Evolutionary conservation across 2,888 invertebrate species (phyloP), one percentile per base, ranked within the genome.

Genomic region (Cinara cedri): DNA sequence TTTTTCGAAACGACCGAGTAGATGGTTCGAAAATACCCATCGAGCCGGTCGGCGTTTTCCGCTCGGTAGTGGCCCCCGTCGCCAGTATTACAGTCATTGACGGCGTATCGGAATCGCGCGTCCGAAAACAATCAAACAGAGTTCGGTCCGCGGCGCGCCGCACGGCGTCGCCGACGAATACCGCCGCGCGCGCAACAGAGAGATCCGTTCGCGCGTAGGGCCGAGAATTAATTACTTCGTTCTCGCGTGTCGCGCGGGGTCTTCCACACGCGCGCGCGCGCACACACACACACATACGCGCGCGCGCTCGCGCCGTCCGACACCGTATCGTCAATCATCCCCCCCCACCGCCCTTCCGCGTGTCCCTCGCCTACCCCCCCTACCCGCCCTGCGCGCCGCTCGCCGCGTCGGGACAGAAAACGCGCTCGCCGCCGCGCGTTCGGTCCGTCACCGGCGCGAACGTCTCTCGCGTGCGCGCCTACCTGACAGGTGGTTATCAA

Each of bases 401-500:
- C n/a, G n/a, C n/a, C n/a, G n/a, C 19, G 72, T 13, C 74, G 42
- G 44, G 54, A 75, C n/a, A 75, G 65, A 75, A 75, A 65, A 75
- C 74, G 54, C 74, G 6, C 34, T 34, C 34, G 34, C 6, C 34
- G 34, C 34, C 34, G n/a, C 74, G 3, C 42, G 70, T 68, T 49
- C 13, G 49, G 78, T 57, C 60, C 70, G 55, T 46, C 8, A 55
- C 44, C 70, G 54, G 55, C 26, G 66, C 44, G 55, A 26, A 19
- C 66, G 46, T 57, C 78, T 60, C 57, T 60, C 68, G n/a, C 55
- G 60, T 26, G 66, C 34, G 74, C 51, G 76, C 57, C 55, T 66
- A 78, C 78, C 78, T 70, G 78, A 78, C 78, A 78, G 78, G 78
- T 70, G 78, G 78, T 78, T 78, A 78, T 78, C 78, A 78, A 78